Evolutionary conservation across 2,113 vertebrate species (phyloP), one percentile per base, ranked within the genome.

Genomic region (Grantiella picta): DNA sequence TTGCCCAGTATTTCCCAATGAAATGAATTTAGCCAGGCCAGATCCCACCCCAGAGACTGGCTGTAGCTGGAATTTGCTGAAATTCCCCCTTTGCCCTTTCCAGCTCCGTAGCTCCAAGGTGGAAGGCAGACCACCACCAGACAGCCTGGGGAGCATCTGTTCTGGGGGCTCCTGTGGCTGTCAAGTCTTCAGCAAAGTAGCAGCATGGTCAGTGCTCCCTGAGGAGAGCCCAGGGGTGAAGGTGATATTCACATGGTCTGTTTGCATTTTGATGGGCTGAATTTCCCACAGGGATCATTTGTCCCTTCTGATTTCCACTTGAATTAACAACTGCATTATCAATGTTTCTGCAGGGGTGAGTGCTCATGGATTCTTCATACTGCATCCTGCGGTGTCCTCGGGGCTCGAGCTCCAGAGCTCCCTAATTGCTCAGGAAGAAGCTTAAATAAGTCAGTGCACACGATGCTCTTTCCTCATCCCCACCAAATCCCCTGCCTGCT

Each of bases 1-100:
- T n/a, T 89, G 84, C 60, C 86, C 92, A 90, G 61, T 90, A 94
- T 97, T 97, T 95, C 96, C 82, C 82, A 97, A 96, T 21, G 15
- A 80, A 23, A 66, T 70, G 8, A 81, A 71, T 2, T 13, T 20
- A 94, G 88, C 72, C 95, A 92, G 94, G 50, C 71, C 63, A 83
- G 63, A 94, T 83, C 59, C 79, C 86, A 42, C 71, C 19, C 27
- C 47, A n/a, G 86, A 76, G 96, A 89, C 60, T 38, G 47, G 2
- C 50, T 93, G 61, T 87, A 83, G 31, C 87, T 95, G 94, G 89
- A 96, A 92, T 50, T 56, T 63, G 38, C 85, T 49, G 82, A 95
- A 97, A 96, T 94, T 88, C 85, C 94, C 95, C 82, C 17, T 75
- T 80, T 81, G 11, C 52, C 28, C 47, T 64, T 94, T 89, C 85